A percentile compares a stretch with the other conserved stretches of the same genome.
These are phyloP conservation scores for Drosophila mayri DNA, from an alignment of 1,140 invertebrate genomes.

Conservation along the genomic window DNA sequence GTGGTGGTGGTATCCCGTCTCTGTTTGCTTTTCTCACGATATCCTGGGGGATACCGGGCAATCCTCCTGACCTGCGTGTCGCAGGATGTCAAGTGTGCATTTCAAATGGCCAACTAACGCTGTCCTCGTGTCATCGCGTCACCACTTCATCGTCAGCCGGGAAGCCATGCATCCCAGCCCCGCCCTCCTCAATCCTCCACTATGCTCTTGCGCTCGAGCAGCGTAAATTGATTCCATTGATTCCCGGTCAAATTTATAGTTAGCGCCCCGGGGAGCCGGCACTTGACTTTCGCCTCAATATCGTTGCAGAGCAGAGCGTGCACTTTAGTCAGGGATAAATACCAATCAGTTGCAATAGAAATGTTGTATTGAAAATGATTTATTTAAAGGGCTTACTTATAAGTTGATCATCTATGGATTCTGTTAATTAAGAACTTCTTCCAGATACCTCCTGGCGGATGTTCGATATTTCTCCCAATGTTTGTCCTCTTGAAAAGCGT, in stretches of 20 bases:
- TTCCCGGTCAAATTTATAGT: slow-evolving; percentile 60
- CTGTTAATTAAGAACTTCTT: not conserved
- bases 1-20: not conserved
- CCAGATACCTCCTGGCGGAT: not conserved
- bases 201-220: slow-evolving; percentile 4
- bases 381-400: not conserved
- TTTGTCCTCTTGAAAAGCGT: slow-evolving; percentile 24
- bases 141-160: slow-evolving; percentile 3
- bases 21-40: slow-evolving; percentile 53
- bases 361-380: not conserved
- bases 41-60: slow-evolving; percentile 7
- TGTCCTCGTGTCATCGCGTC: slow-evolving; percentile 21
- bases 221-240: slow-evolving; percentile 65
- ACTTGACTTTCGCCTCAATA: slow-evolving; percentile 36
- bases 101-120: slow-evolving; percentile 43
- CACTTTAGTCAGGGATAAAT: slow-evolving; percentile 8
- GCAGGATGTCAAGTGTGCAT: slow-evolving; percentile 36
- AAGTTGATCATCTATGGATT: not conserved
- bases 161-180: not conserved
- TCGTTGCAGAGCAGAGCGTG: slow-evolving; percentile 2
- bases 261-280: slow-evolving; percentile 22
- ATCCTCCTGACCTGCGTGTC: slow-evolving; percentile 45
- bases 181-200: not conserved
- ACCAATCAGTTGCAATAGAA: slow-evolving; percentile 1
- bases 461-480: slow-evolving; percentile 9